phyloP scores from a whole-genome alignment of 2,888 invertebrate genomes.

The Deroplatys truncata region DNA sequence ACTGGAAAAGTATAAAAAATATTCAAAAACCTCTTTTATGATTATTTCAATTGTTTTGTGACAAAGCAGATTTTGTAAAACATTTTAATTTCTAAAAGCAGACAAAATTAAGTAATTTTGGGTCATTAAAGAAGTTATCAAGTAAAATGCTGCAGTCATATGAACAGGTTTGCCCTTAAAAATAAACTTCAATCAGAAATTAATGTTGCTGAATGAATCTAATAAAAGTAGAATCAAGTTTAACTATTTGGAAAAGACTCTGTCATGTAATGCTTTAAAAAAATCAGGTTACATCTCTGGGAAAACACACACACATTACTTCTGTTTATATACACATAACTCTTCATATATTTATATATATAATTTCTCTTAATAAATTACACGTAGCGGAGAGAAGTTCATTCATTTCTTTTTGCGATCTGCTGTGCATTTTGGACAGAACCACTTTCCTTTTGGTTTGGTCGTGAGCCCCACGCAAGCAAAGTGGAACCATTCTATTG shows the following conservation, averaged over 20 bases:
- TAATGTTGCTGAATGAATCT: neutral
- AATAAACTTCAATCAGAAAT: neutral
- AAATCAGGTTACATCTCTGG: neutral
- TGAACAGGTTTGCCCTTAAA: neutral
- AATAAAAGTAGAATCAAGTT: neutral
- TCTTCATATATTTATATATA: neutral
- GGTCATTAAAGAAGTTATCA: neutral
- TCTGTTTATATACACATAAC: neutral
- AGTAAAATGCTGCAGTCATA: neutral
- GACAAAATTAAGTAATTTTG: neutral
- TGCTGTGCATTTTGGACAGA: conserved; percentile 86
- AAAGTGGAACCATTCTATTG: conserved; percentile 96
- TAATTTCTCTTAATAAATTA: neutral
- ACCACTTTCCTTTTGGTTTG: conserved; percentile 95
- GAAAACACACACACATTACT: neutral
- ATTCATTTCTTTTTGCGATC: conserved; percentile 73
- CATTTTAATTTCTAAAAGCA: neutral
- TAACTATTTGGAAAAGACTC: neutral
- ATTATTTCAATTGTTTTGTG: neutral
- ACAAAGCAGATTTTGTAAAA: neutral
- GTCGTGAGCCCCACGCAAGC: conserved; percentile 86
- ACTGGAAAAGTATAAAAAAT: neutral
- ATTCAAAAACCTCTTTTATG: neutral
- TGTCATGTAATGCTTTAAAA: neutral
- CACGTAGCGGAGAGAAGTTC: neutral